phyloP scores from a whole-genome alignment of 1,140 invertebrate genomes.

The Cydia strobilella region DNA sequence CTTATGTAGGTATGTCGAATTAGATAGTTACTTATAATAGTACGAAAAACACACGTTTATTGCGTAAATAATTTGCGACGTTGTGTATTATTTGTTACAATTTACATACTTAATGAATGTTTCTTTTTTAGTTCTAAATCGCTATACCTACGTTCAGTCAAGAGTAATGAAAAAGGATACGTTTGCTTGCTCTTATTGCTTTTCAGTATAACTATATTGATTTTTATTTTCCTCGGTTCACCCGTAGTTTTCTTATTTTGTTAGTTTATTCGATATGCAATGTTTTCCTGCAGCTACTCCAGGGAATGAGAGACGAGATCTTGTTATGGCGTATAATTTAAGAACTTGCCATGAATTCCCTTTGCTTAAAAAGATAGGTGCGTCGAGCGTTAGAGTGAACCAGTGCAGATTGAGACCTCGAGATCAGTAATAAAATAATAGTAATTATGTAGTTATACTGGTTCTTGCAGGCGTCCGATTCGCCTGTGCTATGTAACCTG shows the following conservation, averaged over 20 bases:
- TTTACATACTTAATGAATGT: no score
- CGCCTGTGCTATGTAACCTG: background rate
- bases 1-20: no score
- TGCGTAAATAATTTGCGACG: no score
- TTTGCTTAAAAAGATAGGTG: background rate
- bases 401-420: background rate
- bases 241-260: background rate
- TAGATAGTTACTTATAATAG: no score
- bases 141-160: no score
- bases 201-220: background rate
- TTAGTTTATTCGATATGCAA: background rate
- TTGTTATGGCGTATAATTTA: conserved; percentile 11
- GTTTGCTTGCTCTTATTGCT: background rate
- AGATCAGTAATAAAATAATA: no score
- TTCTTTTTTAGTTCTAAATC: no score
- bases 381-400: background rate
- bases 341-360: background rate
- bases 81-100: no score
- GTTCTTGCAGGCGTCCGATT: background rate
- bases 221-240: background rate
- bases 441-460: background rate
- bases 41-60: no score
- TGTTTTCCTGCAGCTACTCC: background rate
- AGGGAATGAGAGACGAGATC: background rate
- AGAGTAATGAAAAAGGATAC: no score